Evolutionary conservation across 2,113 vertebrate genomes (phyloP).

Genomic region (Chaetodon auriga): DNA sequence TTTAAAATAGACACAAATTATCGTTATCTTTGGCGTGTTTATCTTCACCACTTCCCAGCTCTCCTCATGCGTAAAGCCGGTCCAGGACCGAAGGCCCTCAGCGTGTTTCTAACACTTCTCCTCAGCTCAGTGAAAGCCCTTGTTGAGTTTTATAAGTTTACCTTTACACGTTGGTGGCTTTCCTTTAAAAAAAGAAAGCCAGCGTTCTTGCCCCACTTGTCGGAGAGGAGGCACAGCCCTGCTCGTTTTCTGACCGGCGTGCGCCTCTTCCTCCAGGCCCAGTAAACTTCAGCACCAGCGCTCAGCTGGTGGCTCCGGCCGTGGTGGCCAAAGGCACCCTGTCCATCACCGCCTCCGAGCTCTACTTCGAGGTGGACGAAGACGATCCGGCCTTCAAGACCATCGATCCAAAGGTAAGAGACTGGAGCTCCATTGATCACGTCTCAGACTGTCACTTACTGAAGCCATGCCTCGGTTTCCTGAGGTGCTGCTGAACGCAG

Average conservation of each 20-base stretch:
- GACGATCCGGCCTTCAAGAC: conserved; percentile 95
- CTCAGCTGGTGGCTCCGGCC: conserved; percentile 94
- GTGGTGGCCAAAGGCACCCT: conserved; percentile 92
- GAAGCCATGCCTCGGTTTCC: background rate
- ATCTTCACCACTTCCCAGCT: background rate
- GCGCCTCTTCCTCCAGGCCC: conserved; percentile 87
- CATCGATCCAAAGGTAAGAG: conserved; percentile 97
- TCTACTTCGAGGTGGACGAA: conserved; percentile 99
- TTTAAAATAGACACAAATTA: background rate
- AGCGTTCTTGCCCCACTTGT: no score
- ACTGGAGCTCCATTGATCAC: conserved; percentile 38
- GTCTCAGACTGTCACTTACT: conserved; percentile 16
- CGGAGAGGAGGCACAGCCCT: background rate
- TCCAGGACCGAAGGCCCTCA: background rate
- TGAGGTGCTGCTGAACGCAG: background rate
- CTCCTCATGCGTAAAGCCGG: background rate
- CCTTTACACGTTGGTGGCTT: conserved; percentile 10
- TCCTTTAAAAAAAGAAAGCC: background rate
- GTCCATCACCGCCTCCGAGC: conserved; percentile 94
- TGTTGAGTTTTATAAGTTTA: conserved; percentile 52
- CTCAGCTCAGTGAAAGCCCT: conserved; percentile 18
- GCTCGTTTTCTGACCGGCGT: conserved; percentile 34
- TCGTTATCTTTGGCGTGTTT: background rate
- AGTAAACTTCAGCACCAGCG: conserved; percentile 91
- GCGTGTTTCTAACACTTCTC: background rate